Conservation (phyloP, 2,113 vertebrate genomes). For the Rhabdornis inornatus region DNA sequence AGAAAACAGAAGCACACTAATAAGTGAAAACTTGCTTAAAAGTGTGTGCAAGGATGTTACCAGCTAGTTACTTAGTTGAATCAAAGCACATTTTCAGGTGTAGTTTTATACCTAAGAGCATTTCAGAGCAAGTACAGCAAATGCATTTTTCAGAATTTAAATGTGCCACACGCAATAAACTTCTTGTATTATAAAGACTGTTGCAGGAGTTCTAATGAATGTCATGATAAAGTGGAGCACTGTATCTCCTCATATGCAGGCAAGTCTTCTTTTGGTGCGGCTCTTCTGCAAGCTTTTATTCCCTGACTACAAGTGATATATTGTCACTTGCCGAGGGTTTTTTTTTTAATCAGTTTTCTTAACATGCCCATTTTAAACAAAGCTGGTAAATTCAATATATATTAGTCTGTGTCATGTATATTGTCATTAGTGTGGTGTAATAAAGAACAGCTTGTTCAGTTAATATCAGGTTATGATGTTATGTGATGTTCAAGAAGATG, state of each 20-base stretch:
- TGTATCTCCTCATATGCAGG: neutral
- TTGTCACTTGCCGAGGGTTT: rapidly evolving
- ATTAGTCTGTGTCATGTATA: neutral
- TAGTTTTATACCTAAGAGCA: neutral
- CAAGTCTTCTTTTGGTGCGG: neutral
- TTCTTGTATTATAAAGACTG: neutral
- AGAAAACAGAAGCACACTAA: neutral
- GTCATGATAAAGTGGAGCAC: neutral
- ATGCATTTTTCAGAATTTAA: neutral
- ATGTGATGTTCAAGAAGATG: neutral
- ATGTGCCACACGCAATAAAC: rapidly evolving
- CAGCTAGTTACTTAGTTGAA: neutral
- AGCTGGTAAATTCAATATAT: neutral
- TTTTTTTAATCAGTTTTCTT: neutral
- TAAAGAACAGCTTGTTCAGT: neutral
- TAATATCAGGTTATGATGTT: neutral
- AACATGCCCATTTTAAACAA: neutral
- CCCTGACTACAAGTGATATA: neutral
- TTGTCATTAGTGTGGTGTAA: neutral
- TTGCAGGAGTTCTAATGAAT: neutral
- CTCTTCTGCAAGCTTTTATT: neutral
- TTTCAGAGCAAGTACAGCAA: neutral
- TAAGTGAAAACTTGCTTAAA: neutral
- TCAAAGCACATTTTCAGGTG: neutral
- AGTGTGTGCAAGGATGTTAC: neutral